Conservation (phyloP, 2,113 vertebrate species). For the Scophthalmus maximus region DNA sequence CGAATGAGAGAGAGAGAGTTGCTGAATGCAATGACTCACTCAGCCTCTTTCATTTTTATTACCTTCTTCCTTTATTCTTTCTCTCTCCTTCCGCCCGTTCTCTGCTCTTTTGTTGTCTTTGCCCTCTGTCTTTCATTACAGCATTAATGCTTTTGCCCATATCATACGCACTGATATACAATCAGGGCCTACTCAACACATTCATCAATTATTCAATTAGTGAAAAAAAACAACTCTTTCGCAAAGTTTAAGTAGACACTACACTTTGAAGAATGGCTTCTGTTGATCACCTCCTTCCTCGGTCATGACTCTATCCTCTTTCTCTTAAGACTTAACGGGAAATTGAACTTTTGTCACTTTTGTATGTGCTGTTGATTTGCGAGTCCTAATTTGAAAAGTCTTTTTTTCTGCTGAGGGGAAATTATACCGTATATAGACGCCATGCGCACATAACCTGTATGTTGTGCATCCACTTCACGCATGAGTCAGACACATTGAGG, state of each 20-base stretch:
- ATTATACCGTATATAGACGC: too few species aligned
- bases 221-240: not conserved
- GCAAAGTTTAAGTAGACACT: not conserved
- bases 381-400: too few species aligned
- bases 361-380: not conserved
- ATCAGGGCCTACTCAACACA: not conserved
- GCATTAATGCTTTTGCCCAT: not conserved
- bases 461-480: not conserved
- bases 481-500: not conserved
- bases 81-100: not conserved
- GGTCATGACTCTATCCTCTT: not conserved
- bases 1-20: too few species aligned
- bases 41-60: not conserved
- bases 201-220: not conserved
- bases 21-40: constrained; percentile 38
- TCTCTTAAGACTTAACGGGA: too few species aligned
- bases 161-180: not conserved
- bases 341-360: not conserved
- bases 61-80: not conserved
- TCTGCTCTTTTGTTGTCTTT: not conserved
- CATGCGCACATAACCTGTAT: not conserved
- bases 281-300: not conserved
- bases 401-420: too few species aligned
- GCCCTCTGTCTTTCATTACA: constrained; percentile 1
- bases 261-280: not conserved